A percentile compares a stretch with the other conserved stretches of the same genome.
These are phyloP conservation scores for Xiphophorus hellerii DNA, from an alignment of 2,113 vertebrate genomes.

Conservation along the genomic window DNA sequence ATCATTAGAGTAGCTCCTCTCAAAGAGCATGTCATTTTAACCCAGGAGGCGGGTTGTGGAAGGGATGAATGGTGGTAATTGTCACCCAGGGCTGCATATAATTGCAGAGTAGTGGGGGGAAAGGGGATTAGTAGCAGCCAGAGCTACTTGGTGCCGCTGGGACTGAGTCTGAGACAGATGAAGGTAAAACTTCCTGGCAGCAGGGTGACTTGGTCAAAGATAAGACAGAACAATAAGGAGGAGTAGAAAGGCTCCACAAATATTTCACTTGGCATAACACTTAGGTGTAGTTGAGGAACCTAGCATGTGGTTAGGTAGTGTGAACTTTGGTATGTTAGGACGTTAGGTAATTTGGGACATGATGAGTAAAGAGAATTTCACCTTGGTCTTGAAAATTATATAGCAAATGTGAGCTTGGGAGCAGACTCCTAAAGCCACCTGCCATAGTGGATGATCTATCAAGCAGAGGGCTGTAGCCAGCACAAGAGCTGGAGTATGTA, in stretches of 20 bases:
- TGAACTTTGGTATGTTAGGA: not conserved
- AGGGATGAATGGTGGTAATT: slow-evolving; percentile 73
- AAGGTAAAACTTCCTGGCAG: slow-evolving; percentile 50
- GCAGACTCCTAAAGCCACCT: not conserved
- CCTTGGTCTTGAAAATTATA: too few relatives aligned
- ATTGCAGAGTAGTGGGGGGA: slow-evolving; percentile 65
- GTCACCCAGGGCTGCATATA: slow-evolving; percentile 73
- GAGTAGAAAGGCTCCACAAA: not conserved
- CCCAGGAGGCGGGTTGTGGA: slow-evolving; percentile 58
- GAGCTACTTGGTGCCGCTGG: slow-evolving; percentile 71
- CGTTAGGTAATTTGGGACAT: not conserved
- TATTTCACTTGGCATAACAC: not conserved
- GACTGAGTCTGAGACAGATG: slow-evolving; percentile 61
- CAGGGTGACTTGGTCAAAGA: slow-evolving; percentile 38
- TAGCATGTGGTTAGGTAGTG: not conserved
- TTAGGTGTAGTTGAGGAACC: not conserved
- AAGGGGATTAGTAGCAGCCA: slow-evolving; percentile 66
- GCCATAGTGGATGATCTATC: not conserved
- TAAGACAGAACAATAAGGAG: slow-evolving; percentile 4
- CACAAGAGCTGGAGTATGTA: not conserved
- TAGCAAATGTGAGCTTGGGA: not conserved
- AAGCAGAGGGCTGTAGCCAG: not conserved
- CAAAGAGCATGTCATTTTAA: slow-evolving; percentile 72
- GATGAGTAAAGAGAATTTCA: not conserved
- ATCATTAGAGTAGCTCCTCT: slow-evolving; percentile 72